Percentiles rank a stretch among this genome's conserved stretches.
Conservation (phyloP, 2,113 vertebrate genomes). For the Nicator chloris region DNA sequence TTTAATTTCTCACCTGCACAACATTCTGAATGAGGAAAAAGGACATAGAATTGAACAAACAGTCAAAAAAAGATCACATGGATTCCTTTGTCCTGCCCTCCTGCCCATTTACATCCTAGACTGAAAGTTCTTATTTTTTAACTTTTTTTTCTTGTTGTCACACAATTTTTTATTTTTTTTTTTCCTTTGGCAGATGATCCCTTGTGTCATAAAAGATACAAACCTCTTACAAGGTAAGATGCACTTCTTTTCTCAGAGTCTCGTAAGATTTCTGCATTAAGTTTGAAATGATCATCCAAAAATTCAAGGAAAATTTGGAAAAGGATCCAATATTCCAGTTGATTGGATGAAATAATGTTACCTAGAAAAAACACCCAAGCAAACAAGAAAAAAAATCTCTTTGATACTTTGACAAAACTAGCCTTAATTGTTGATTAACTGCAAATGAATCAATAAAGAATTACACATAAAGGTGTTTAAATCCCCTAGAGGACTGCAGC, state of each 20-base stretch:
- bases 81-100: neutral
- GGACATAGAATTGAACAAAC: neutral
- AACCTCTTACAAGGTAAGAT: neutral
- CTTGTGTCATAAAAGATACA: neutral
- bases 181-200: neutral
- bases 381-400: rapidly evolving
- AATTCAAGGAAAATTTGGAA: neutral
- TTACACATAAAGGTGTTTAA: neutral
- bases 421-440: neutral
- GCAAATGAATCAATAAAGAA: neutral
- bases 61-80: neutral
- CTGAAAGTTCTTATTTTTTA: neutral
- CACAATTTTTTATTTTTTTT: neutral
- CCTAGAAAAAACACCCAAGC: neutral
- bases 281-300: neutral
- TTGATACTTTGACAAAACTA: neutral
- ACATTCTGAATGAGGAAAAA: neutral
- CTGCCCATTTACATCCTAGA: neutral
- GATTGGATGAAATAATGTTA: neutral
- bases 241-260: neutral
- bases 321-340: neutral
- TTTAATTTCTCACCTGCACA: neutral
- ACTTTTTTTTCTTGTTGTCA: neutral
- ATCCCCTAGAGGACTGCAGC: neutral
- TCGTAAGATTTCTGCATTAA: neutral